Evolutionary conservation across 2,113 vertebrate genomes (phyloP).

Genomic region (Lutjanus erythropterus): DNA sequence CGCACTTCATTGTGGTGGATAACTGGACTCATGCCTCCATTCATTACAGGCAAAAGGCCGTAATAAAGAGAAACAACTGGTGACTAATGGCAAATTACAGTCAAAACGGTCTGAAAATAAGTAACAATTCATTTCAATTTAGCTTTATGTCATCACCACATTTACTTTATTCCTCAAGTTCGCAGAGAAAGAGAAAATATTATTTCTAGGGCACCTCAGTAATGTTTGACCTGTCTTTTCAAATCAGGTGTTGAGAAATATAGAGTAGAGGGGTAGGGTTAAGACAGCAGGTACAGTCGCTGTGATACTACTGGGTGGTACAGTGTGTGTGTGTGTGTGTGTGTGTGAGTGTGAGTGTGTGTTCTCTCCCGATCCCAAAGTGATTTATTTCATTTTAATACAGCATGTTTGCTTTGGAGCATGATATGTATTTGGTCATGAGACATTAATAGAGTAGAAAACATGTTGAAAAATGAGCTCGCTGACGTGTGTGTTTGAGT

Average conservation of each 20-base stretch:
- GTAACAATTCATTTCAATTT: conserved; percentile 53
- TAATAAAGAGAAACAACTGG: conserved; percentile 36
- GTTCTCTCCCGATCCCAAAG: conserved; percentile 59
- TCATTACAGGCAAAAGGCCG: conserved; percentile 17
- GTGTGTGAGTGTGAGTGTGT: conserved; percentile 43
- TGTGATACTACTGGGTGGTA: conserved; percentile 63
- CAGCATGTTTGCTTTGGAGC: conserved; percentile 77
- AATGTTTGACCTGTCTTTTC: conserved; percentile 43
- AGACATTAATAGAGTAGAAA: conserved; percentile 82
- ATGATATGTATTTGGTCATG: conserved; percentile 79
- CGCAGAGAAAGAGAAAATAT: conserved; percentile 33
- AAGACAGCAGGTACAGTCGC: conserved; percentile 45
- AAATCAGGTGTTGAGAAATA: conserved; percentile 47
- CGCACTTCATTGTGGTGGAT: conserved; percentile 53
- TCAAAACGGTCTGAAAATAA: conserved; percentile 47
- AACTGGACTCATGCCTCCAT: conserved; percentile 38
- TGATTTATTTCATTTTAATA: conserved; percentile 80
- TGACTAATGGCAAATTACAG: conserved; percentile 49
- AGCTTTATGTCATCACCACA: conserved; percentile 49
- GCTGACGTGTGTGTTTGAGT: conserved; percentile 68
- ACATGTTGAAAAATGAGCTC: conserved; percentile 80
- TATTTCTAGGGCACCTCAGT: conserved; percentile 31
- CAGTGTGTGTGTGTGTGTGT: too few relatives aligned
- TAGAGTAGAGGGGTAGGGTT: conserved; percentile 11
- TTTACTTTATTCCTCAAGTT: conserved; percentile 45